A percentile compares a stretch with the other conserved stretches of the same genome.
These are phyloP conservation scores for Formicarius rufipectus DNA, from an alignment of 2,113 vertebrate genomes.

Conservation along the genomic window DNA sequence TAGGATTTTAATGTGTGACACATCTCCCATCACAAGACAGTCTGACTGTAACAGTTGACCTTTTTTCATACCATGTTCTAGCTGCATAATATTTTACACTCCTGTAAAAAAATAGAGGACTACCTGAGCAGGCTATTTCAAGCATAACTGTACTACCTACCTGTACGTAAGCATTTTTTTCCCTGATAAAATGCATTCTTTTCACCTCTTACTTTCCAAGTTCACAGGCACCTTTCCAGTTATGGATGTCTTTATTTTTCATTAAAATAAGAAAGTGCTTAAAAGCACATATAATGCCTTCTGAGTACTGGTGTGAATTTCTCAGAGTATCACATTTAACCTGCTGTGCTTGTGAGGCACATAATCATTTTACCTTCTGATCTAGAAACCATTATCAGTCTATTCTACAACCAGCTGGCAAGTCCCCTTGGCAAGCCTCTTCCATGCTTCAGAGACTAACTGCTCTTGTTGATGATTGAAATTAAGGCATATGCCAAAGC, in stretches of 20 bases:
- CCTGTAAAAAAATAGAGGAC: neutral
- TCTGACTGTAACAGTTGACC: neutral
- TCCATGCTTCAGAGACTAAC: neutral
- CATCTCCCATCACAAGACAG: neutral
- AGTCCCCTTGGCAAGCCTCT: neutral
- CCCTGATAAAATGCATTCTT: neutral
- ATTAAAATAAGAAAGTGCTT: neutral
- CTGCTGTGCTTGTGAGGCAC: neutral
- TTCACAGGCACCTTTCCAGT: neutral
- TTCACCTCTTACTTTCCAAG: neutral
- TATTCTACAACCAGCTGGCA: neutral
- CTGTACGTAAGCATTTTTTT: neutral
- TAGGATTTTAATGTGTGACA: neutral
- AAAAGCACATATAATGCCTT: neutral
- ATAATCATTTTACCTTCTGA: neutral
- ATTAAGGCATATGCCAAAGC: neutral
- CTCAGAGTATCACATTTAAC: neutral
- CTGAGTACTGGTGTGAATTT: neutral
- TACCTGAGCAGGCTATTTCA: neutral
- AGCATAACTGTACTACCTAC: neutral
- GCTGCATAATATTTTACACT: neutral
- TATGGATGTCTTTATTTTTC: neutral
- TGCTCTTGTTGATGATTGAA: neutral
- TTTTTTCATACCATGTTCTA: neutral
- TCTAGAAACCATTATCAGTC: neutral